Base-by-base conservation (phyloP, 2,888 invertebrate species). In the Noctuana brunneofusca region DNA sequence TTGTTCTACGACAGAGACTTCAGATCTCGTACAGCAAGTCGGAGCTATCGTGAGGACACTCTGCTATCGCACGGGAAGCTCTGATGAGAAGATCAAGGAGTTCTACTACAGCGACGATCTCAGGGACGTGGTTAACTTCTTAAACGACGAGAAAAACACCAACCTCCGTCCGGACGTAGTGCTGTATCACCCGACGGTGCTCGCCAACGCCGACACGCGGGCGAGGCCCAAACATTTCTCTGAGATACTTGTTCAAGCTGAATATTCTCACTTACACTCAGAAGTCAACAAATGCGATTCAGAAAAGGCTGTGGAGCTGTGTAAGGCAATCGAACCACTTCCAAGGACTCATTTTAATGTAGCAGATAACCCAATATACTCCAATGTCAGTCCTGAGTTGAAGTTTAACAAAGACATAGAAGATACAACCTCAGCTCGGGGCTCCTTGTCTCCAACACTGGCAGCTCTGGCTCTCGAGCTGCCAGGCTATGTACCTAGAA, bases 401-500 rank as follows among this genome's bases (percentile, higher is more conserved):
- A 76, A 74, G 58, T 24, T 64, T 6, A 70, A 69, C 11, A 66
- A 65, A 38, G 71, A 75, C 48, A 75, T 70, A 58, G 72, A 72
- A 64, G 70, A 78, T 50, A 65, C 66, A 24, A 71, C 69, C 24
- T 72, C 78, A 20, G 68, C 70, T 59, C 69, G 70, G 24, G 74
- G 71, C 41, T 80, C 81, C 20, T 60, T 91, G 65, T 92, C 92
- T 8, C 92, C 92, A 0, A 89, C 89, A 41, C 67, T 92, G 27
- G 86, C 87, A 64, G 92, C 92, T 32, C 69, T 92, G 27, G 92
- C 92, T 14, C 66, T 92, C 35, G 91, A 92, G 77, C 71, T 92
- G 53, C 92, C 92, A 43, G 92, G 92, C 1, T 92, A 81, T 73
- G 87, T 91, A 1, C 92, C 92, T 41, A 81, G 87, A 41, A 79